Evolutionary conservation across 2,797 vertebrate genomes (phyloP).

Genomic region (Orientallactaga sibirica): DNA sequence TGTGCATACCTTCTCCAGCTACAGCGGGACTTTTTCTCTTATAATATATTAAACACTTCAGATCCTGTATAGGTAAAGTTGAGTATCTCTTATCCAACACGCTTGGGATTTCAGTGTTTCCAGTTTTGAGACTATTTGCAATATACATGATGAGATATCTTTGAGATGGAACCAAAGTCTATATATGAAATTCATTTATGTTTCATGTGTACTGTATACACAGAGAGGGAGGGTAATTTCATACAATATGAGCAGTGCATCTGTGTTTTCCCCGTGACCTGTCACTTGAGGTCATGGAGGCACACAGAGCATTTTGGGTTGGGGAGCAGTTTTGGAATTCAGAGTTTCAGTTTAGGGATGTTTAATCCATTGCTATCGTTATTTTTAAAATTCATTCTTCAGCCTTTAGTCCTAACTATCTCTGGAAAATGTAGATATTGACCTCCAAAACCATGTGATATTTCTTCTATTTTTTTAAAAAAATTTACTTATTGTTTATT

Average conservation of each 20-base stretch:
- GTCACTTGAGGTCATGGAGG: neutral
- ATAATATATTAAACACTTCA: constrained; percentile 13
- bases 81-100: neutral
- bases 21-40: neutral
- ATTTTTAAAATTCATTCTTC: neutral
- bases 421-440: neutral
- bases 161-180: neutral
- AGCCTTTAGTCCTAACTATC: constrained; percentile 14
- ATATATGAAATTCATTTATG: neutral
- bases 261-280: neutral
- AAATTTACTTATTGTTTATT: no score
- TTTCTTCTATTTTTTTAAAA: neutral
- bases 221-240: neutral
- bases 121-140: neutral
- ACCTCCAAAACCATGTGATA: neutral
- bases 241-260: neutral
- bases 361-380: neutral
- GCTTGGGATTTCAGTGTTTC: neutral
- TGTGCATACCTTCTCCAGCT: constrained; percentile 4
- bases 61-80: neutral
- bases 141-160: neutral
- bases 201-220: no score
- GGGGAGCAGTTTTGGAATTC: neutral
- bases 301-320: neutral
- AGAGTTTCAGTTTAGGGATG: neutral